Evolutionary conservation across 2,888 invertebrate species (phyloP).

Genomic region (Drosophila parthenogenetica): DNA sequence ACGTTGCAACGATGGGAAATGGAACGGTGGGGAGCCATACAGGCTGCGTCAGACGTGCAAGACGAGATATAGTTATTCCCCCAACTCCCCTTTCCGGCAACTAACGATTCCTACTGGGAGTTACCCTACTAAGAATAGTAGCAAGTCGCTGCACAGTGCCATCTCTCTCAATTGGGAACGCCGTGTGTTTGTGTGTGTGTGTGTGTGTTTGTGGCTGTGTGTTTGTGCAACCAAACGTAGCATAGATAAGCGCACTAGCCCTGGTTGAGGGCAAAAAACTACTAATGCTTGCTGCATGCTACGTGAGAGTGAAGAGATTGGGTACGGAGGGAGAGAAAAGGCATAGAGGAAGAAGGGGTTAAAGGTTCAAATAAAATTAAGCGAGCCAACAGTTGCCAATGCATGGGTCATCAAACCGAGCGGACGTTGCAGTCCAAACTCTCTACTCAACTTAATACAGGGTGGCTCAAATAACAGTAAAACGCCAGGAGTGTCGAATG

Average conservation of each 20-base stretch:
- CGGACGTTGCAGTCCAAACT: constrained; percentile 39
- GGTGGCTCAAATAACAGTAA: constrained; percentile 15
- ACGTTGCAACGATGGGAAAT: constrained; percentile 3
- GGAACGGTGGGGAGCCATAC: constrained; percentile 7
- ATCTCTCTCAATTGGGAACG: constrained; percentile 49
- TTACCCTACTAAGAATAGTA: not conserved
- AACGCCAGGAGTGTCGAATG: not conserved
- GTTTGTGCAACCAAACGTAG: constrained; percentile 43
- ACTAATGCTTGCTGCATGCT: constrained; percentile 51
- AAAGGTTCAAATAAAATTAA: constrained; percentile 73
- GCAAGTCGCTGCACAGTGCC: constrained; percentile 22
- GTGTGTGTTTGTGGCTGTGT: no score
- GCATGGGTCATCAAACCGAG: constrained; percentile 75
- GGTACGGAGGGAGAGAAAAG: not conserved
- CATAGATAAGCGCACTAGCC: constrained; percentile 61
- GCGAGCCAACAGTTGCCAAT: constrained; percentile 58
- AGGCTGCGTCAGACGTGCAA: constrained; percentile 24
- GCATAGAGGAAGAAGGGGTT: not conserved
- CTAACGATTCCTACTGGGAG: constrained; percentile 8
- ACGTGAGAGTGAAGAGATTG: not conserved
- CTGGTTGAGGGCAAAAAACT: constrained; percentile 71
- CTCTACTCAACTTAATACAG: constrained; percentile 27
- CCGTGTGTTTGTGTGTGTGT: constrained; percentile 25
- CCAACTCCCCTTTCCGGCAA: not conserved
- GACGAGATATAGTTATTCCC: constrained; percentile 27